Evolutionary conservation across 2,797 vertebrate genomes (phyloP), one percentile per base, ranked within the genome.

Genomic region (Leptoclinus maculatus): DNA sequence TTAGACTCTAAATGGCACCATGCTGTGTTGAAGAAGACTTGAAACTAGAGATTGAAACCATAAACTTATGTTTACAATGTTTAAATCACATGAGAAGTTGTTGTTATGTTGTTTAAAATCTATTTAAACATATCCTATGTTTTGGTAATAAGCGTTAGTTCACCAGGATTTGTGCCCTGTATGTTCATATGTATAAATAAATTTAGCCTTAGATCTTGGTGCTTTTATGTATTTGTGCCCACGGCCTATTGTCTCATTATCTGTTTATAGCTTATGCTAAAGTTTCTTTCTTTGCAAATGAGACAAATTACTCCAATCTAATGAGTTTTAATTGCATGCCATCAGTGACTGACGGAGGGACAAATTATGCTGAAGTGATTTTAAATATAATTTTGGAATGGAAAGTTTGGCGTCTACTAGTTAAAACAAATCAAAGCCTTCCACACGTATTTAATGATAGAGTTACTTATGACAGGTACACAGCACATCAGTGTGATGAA

Each of bases 291-390:
- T 69, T 57, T 76, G 4, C 9, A 70, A 68, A 81, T 58, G 13
- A 38, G 58, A 25, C 3, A 66, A 80, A 70, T 80, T 9, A 73
- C 47, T 71, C 23, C 11, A 45, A 27, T 56, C 34, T 45, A 21
- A 62, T 74, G 11, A 54, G 39, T 29, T 86, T 64, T 74, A 49
- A 71, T 70, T 83, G 53, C 69, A 56, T 41, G 36, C 11, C 25
- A 81, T 71, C 32, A 60, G 51, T 83, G 41, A 58, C 6, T 56
- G 47, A 64, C 16, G 3, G 58, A 23, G 7, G 21, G 41, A 5
- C 23, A 2, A 54, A n/a, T 34, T 34, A 70, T 49, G 29, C n/a
- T 36, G 29, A 64, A 23, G 56, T 58, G 6, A 45, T 66, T 32
- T 13, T 38, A 17, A 17, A 19, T 47, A 2, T 34, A 27, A 23